Conservation (phyloP, 2,888 invertebrate genomes). For the Philereme vetulata region DNA sequence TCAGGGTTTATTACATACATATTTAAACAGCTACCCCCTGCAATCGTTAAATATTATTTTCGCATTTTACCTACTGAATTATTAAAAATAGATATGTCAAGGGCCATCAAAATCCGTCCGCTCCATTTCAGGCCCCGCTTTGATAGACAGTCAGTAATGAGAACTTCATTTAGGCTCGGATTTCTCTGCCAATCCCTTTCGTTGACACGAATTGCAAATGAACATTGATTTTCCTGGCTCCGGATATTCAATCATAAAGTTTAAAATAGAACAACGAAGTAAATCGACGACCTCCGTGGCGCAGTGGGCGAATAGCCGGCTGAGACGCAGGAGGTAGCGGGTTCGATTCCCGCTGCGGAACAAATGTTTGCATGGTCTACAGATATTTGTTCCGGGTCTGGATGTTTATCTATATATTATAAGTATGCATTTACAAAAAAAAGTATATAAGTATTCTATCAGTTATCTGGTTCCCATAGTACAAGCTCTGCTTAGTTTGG, state of each 20-base stretch:
- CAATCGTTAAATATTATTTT: slow-evolving; percentile 29
- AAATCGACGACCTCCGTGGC: too few relatives aligned
- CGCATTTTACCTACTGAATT: slow-evolving; percentile 33
- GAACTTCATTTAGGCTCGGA: slow-evolving; percentile 50
- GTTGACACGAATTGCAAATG: slow-evolving; percentile 51
- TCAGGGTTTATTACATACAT: slow-evolving; percentile 26
- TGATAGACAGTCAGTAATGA: slow-evolving; percentile 53
- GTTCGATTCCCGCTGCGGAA: too few relatives aligned
- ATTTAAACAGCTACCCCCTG: slow-evolving; percentile 30
- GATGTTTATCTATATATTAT: too few relatives aligned
- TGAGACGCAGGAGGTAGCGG: too few relatives aligned
- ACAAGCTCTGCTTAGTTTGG: too few relatives aligned
- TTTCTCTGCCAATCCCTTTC: slow-evolving; percentile 48
- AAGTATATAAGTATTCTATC: too few relatives aligned
- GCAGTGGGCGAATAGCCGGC: too few relatives aligned
- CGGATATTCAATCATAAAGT: slow-evolving; percentile 40
- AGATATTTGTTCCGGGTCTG: too few relatives aligned
- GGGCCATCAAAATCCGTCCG: slow-evolving; percentile 46
- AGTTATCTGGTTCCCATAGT: too few relatives aligned
- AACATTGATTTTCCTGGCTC: slow-evolving; percentile 41
- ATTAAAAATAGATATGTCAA: slow-evolving; percentile 53
- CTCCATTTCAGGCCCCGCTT: slow-evolving; percentile 45
- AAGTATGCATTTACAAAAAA: too few relatives aligned
- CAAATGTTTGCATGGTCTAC: too few relatives aligned
- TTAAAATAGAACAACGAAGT: slow-evolving; percentile 31